A percentile compares a stretch with the other conserved stretches of the same genome.
phyloP scores from a whole-genome alignment of 2,888 invertebrate species.

The Strigamia maritima region DNA sequence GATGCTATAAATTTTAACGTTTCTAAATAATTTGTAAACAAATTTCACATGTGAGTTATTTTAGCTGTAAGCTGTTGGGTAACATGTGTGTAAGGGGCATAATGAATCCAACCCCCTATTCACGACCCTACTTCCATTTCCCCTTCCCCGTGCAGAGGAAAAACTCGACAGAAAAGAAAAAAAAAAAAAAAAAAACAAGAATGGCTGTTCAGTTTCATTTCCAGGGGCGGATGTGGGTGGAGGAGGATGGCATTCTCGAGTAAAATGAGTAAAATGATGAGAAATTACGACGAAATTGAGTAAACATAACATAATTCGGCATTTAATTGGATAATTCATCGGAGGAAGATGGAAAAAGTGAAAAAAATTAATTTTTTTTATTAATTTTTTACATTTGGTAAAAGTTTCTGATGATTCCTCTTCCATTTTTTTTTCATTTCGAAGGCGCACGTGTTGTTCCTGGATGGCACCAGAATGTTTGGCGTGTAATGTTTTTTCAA shows the following conservation, averaged over 20 bases:
- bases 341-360: background rate
- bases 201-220: background rate
- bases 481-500: background rate
- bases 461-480: background rate
- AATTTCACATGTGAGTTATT: background rate
- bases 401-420: background rate
- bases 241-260: background rate
- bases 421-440: background rate
- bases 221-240: too few relatives aligned
- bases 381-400: background rate
- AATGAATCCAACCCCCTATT: background rate
- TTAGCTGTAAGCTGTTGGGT: background rate
- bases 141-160: background rate
- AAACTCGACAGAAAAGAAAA: background rate
- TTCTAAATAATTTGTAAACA: background rate
- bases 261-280: background rate
- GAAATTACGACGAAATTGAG: too few relatives aligned
- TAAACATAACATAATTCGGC: background rate
- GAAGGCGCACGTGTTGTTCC: background rate
- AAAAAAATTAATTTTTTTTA: background rate
- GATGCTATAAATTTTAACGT: background rate
- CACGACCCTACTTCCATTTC: background rate
- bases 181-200: background rate
- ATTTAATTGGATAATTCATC: background rate
- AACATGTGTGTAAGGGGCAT: background rate